Base-by-base conservation (phyloP, 1,140 invertebrate species). In the Drosophila mayri region DNA sequence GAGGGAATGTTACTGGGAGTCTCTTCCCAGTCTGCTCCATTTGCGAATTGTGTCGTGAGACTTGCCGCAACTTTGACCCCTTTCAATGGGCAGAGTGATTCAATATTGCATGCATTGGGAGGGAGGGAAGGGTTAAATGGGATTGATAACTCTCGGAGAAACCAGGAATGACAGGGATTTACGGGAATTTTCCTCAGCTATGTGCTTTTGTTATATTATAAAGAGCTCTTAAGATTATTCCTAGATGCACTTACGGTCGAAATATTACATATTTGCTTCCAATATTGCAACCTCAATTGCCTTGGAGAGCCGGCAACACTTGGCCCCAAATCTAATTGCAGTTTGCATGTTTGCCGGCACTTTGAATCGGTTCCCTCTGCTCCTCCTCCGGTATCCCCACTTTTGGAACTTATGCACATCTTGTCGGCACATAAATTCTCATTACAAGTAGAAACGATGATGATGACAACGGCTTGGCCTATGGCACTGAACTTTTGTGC, bases 401-500 rank as follows among this genome's bases (percentile, higher is more conserved):
- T 41, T 62, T 43, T 60, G 63, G 58, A 54, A 65, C 80, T 73
- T 80, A 77, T 54, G 77, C 84, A 71, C 77, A 74, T 75, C 70
- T 76, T 78, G 78, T 65, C 81, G 74, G 85, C 78, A 90, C 85
- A 88, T 88, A 88, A 88, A 88, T 88, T 88, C 85, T 88, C 85
- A 88, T 88, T 88, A 90, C 67, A 78, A 81, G 57, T 78, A 44
- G 74, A 40, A 66, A 73, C 72, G 46, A 66, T 59, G 57, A 54
- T 57, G 38, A 40, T 73, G 64, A 80, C 63, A 63, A 74, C 68
- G 68, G 66, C 81, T 68, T 86, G 70, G 65, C 83, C 76, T 76
- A 77, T 87, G 83, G 83, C 83, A 88, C 83, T 88, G 84, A 88
- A 88, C 77, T 90, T 90, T 90, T 88, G 81, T 88, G 85, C 85